Conservation (phyloP, 2,113 vertebrate species). For the Xiphias gladius region DNA sequence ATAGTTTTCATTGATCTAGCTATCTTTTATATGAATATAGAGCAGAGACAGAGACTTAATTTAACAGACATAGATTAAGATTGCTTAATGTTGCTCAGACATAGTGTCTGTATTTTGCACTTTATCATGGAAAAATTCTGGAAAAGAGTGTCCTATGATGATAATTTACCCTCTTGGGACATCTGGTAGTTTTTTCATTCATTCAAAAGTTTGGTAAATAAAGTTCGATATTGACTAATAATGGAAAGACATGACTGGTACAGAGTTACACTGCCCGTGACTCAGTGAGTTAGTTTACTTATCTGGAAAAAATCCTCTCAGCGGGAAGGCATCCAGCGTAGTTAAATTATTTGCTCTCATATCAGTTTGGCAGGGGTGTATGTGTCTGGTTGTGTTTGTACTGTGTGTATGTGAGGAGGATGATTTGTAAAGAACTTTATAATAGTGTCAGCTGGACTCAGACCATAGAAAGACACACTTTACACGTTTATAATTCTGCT, state of each 20-base stretch:
- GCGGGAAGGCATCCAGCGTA: conserved; percentile 31
- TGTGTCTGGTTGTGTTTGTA: conserved; percentile 47
- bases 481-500: conserved; percentile 5
- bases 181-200: conserved; percentile 1
- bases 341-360: conserved; percentile 45
- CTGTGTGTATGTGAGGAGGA: conserved; percentile 50
- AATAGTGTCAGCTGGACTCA: conserved; percentile 51
- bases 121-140: neutral
- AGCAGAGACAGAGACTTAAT: neutral
- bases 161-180: neutral
- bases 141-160: neutral
- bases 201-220: conserved; percentile 7
- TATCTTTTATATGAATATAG: neutral
- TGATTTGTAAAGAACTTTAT: conserved; percentile 23
- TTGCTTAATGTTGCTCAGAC: neutral
- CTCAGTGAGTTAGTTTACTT: conserved; percentile 33
- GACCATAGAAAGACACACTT: neutral
- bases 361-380: conserved; percentile 37
- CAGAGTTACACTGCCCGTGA: conserved; percentile 19
- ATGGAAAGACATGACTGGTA: neutral
- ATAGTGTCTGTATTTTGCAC: neutral
- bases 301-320: conserved; percentile 21
- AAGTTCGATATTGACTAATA: conserved; percentile 30
- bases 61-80: neutral
- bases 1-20: too few species aligned